Base-by-base conservation (phyloP, 2,113 vertebrate genomes). In the Abramis brama region DNA sequence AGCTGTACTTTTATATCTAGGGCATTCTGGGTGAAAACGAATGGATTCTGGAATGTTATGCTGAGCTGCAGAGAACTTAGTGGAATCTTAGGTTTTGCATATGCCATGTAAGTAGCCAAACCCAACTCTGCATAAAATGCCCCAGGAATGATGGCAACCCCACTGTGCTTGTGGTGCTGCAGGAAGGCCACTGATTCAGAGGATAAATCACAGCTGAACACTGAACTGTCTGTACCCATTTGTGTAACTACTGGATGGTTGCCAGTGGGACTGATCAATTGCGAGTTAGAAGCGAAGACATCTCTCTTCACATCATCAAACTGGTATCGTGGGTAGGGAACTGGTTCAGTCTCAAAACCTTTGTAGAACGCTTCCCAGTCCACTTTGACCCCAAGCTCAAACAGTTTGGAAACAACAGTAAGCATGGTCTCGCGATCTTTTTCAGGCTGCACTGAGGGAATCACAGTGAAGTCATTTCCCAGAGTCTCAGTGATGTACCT, bases 61-160 rank as follows among this genome's bases (percentile, higher is more conserved):
- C 90, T 95, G 50, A 97, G 90, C 80, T 95, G 91, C 45, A 95
- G 88, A 30, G 91, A 89, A 43, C 88, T 92, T 33, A 96, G 91
- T 12, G 96, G 92, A 2, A 95, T 90, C 84, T 91, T 96, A 60
- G 95, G 95, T 86, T 91, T 94, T 25, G 91, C 91, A 80, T 81
- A 92, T 70, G 64, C 92, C 90, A 95, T 87, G 86, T 91, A 91
- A 60, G 95, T 90, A 13, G 96, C 95, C 85, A 97, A 93, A 83
- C 92, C 96, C 87, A 97, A 86, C 89, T 97, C 97, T 0, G 66
- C 94, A 84, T 96, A 96, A 83, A 97, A 95, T 21, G 96, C 92
- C 4, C 95, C 95, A 7, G 96, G 96, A 66, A 97, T 91, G 87
- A 97, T 93, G 82, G 94, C 89, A 60, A 95, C 83, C 0, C 87